Percentiles rank a stretch among this genome's conserved stretches.
Evolutionary conservation across 1,140 invertebrate genomes (phyloP).

Genomic region (Dendroctonus ponderosae): DNA sequence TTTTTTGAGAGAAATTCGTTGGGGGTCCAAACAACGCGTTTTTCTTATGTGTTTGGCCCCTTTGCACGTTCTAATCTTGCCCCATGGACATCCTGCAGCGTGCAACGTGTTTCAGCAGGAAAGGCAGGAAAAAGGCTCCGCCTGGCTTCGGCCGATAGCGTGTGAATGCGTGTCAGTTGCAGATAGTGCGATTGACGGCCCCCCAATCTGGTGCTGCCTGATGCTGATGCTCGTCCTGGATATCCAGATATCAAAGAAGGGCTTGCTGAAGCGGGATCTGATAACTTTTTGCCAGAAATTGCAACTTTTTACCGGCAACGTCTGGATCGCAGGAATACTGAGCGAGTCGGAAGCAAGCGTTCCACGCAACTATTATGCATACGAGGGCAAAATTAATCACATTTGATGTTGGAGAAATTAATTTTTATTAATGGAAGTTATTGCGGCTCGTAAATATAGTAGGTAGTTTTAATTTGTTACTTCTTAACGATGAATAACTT

Average conservation of each 20-base stretch:
- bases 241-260: too few species aligned
- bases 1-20: too few species aligned
- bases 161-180: constrained; percentile 39
- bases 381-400: too few species aligned
- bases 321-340: too few species aligned
- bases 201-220: constrained; percentile 6
- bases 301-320: too few species aligned
- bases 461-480: constrained; percentile 11
- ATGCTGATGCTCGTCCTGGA: constrained; percentile 3
- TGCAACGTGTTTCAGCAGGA: constrained; percentile 2
- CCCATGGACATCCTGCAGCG: constrained; percentile 11
- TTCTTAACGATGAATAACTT: constrained; percentile 22
- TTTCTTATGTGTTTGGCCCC: too few species aligned
- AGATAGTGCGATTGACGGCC: constrained; percentile 41
- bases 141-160: constrained; percentile 36
- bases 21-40: too few species aligned
- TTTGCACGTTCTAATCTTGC: not conserved
- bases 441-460: constrained; percentile 10
- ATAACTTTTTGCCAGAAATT: too few species aligned
- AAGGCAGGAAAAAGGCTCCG: constrained; percentile 17
- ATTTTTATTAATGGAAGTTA: constrained; percentile 15
- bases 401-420: too few species aligned
- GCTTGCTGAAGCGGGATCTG: too few species aligned
- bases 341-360: too few species aligned
- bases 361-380: too few species aligned